Percentiles rank a stretch among this genome's conserved stretches.
Evolutionary conservation across 35 echinoderm and acorn worm genomes (phyloP).

Genomic region (Amphiura filiformis): DNA sequence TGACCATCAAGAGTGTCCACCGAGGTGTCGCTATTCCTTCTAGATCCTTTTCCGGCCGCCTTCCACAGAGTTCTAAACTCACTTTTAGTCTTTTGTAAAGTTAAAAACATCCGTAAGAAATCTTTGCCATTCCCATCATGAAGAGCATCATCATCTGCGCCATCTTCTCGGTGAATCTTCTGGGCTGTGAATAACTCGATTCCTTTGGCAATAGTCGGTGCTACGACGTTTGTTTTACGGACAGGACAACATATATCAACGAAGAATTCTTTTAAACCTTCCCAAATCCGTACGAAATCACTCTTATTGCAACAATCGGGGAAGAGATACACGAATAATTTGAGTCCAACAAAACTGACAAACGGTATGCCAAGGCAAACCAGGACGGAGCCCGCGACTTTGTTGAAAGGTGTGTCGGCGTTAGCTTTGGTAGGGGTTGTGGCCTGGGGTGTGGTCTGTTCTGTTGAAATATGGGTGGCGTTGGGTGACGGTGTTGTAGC

Average conservation of each 20-base stretch:
- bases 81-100: not conserved
- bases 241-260: not conserved
- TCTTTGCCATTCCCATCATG: not conserved
- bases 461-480: not conserved
- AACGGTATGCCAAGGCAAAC: not conserved
- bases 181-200: not conserved
- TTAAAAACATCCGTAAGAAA: not conserved
- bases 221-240: not conserved
- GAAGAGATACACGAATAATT: not conserved
- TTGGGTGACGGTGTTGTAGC: not conserved
- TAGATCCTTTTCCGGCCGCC: not conserved
- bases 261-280: not conserved
- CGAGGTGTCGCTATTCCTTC: not conserved
- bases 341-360: not conserved
- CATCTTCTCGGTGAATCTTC: not conserved
- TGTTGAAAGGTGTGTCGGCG: not conserved
- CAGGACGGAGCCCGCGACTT: not conserved
- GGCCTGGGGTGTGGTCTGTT: not conserved
- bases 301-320: not conserved
- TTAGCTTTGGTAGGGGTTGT: not conserved
- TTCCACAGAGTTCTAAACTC: not conserved
- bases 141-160: not conserved
- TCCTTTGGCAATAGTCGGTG: not conserved
- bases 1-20: not conserved
- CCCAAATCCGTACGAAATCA: not conserved